Conservation (phyloP, 1,140 invertebrate species). For the Diabrotica undecimpunctata region DNA sequence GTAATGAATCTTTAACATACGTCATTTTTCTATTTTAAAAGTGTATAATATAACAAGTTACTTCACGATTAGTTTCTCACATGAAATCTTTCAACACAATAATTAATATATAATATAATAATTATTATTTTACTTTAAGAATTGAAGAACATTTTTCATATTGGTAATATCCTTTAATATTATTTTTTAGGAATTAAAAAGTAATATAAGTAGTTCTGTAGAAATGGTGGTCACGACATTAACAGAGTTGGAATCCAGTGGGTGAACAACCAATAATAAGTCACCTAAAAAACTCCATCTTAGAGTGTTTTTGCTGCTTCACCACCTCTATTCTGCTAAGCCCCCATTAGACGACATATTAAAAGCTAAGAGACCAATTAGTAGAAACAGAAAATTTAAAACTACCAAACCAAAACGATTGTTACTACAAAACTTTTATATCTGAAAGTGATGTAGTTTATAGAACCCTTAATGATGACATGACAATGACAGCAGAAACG, state of each 20-base stretch:
- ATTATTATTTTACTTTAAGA: no score
- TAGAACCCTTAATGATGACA: conserved; percentile 64
- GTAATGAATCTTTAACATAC: no score
- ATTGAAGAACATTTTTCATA: no score
- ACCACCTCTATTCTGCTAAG: conserved; percentile 45
- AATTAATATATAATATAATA: no score
- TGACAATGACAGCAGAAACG: conserved; percentile 49
- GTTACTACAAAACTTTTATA: conserved; percentile 5
- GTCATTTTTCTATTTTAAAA: no score
- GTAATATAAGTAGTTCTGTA: conserved; percentile 27
- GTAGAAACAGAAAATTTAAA: conserved; percentile 38
- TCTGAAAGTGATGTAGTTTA: conserved; percentile 49
- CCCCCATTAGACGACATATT: conserved; percentile 18
- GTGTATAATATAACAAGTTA: no score
- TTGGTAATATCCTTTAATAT: not conserved
- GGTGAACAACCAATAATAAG: conserved; percentile 48
- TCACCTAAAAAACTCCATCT: conserved; percentile 35
- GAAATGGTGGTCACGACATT: conserved; percentile 74
- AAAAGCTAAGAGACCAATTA: conserved; percentile 18
- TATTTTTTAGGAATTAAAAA: conserved; percentile 42
- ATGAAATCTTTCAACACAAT: no score
- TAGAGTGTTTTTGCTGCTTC: conserved; percentile 39
- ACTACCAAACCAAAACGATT: conserved; percentile 37
- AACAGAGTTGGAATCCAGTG: conserved; percentile 74
- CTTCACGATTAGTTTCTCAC: no score